A percentile compares a stretch with the other conserved stretches of the same genome.
Conservation (phyloP, 2,888 invertebrate species). For the Hylaea fasciaria region DNA sequence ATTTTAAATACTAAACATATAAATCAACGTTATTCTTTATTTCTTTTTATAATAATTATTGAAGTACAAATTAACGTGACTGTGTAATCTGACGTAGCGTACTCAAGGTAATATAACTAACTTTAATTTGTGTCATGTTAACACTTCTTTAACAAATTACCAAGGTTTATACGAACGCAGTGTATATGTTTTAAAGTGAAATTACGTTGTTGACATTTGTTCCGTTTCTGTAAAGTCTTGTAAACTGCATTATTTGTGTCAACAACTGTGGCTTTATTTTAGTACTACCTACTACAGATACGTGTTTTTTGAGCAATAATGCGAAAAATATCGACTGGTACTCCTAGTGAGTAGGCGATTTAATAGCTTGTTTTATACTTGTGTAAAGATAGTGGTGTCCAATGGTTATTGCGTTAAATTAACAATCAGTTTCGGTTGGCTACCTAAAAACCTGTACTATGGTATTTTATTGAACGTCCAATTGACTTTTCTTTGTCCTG, state of each 20-base stretch:
- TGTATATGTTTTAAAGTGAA: constrained; percentile 27
- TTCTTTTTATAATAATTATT: too few species aligned
- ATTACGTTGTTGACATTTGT: constrained; percentile 40
- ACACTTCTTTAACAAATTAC: constrained; percentile 21
- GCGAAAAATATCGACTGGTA: constrained; percentile 6
- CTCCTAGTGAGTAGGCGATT: constrained; percentile 1
- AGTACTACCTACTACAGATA: constrained; percentile 12
- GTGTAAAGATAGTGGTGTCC: too few species aligned
- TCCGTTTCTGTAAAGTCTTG: constrained; percentile 32
- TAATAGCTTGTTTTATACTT: not conserved
- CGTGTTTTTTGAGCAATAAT: not conserved
- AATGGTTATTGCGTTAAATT: too few species aligned
- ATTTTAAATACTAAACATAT: too few species aligned
- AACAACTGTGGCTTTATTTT: constrained; percentile 27
- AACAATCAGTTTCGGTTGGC: too few species aligned
- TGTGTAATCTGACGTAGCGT: too few species aligned
- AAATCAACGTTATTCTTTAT: too few species aligned
- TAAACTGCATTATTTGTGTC: constrained; percentile 29
- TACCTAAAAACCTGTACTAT: too few species aligned
- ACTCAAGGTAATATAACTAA: too few species aligned
- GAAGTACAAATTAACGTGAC: too few species aligned
- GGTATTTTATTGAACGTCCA: too few species aligned
- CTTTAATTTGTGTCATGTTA: not conserved
- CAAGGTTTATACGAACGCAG: constrained; percentile 24
- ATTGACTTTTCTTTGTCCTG: too few species aligned